Evolutionary conservation across 2,797 vertebrate species (phyloP).

Genomic region (Amazona ochrocephala): DNA sequence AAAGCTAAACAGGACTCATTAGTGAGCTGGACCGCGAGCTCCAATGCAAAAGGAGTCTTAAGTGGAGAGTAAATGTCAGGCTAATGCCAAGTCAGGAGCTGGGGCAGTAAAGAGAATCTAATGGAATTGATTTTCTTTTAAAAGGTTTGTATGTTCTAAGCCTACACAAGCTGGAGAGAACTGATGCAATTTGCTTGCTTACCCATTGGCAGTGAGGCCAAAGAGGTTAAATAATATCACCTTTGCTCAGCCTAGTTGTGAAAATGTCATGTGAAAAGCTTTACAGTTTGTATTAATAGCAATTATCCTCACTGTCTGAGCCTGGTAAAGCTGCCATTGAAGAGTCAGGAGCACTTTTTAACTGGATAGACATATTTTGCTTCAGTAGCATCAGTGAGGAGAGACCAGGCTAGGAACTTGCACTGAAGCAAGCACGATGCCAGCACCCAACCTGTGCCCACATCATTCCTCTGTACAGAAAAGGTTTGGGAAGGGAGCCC

Average conservation of each 20-base stretch:
- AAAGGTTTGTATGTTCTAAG: background rate
- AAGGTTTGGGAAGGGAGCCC: background rate
- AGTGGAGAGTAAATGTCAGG: background rate
- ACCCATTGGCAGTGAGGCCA: background rate
- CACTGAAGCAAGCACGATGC: fast-evolving
- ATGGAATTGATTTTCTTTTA: background rate
- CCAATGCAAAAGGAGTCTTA: too few relatives aligned
- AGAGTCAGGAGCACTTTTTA: background rate
- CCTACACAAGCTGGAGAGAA: background rate
- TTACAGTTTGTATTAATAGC: background rate
- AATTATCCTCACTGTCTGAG: background rate
- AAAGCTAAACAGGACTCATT: background rate
- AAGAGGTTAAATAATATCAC: background rate
- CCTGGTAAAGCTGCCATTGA: background rate
- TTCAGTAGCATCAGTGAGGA: background rate
- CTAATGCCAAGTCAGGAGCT: background rate
- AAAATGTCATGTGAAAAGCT: background rate
- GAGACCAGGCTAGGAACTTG: background rate
- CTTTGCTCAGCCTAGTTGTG: background rate
- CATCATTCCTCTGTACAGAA: fast-evolving
- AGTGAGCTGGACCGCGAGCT: background rate
- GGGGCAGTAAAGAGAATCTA: fast-evolving
- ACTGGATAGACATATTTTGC: background rate
- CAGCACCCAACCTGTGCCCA: fast-evolving
- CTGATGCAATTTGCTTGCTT: background rate